Percentiles rank a stretch among this genome's conserved stretches.
Conservation (phyloP, 2,797 vertebrate genomes). For the Spinus pinus region DNA sequence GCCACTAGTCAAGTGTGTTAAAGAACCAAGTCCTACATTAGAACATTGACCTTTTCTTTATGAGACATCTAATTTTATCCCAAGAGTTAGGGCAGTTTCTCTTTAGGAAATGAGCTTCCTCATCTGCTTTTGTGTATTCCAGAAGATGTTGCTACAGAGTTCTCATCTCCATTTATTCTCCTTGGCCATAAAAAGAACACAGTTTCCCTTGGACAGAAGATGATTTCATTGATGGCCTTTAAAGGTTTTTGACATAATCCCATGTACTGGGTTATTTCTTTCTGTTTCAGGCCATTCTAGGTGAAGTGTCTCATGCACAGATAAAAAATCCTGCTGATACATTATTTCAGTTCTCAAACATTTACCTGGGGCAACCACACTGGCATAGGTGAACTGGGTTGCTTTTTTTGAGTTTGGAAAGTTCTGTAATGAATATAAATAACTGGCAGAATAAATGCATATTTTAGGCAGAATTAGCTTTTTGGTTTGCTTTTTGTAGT, state of each 20-base stretch:
- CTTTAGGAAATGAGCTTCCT: neutral
- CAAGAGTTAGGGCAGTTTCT: neutral
- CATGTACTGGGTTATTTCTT: neutral
- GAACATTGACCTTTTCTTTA: slow-evolving; percentile 42
- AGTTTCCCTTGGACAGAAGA: neutral
- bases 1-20: slow-evolving; percentile 36
- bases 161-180: neutral
- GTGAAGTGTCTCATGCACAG: neutral
- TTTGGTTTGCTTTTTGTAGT: slow-evolving; percentile 3
- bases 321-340: neutral
- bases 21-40: slow-evolving; percentile 36
- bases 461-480: neutral
- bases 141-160: neutral
- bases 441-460: neutral
- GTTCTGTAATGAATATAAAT: neutral
- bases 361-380: neutral
- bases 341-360: neutral
- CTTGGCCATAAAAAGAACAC: neutral
- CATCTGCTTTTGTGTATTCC: neutral
- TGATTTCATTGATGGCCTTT: neutral
- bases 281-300: neutral
- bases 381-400: neutral
- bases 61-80: slow-evolving; percentile 4
- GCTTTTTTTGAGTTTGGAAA: neutral
- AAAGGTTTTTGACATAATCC: neutral